phyloP scores from a whole-genome alignment of 2,113 vertebrate genomes.

The Bos indicus region DNA sequence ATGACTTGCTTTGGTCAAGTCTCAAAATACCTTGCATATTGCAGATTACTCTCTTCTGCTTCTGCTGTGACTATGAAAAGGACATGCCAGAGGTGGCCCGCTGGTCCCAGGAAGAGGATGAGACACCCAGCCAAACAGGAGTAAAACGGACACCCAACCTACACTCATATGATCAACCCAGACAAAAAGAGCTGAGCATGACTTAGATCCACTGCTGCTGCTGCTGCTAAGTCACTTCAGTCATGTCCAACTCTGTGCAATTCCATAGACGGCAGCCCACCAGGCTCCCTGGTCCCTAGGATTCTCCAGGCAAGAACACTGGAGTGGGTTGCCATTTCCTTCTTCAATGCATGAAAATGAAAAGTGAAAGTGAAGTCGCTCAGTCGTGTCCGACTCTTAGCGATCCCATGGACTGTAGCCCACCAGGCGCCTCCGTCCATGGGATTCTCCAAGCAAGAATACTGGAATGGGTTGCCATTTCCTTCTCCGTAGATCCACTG shows the following conservation, averaged over 20 bases:
- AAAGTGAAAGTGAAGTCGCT: not conserved
- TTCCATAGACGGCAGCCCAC: not conserved
- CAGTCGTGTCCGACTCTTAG: not conserved
- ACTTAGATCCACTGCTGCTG: not conserved
- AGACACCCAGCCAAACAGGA: not conserved
- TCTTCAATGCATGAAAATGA: not conserved
- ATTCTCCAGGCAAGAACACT: not conserved
- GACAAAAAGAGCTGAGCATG: not conserved
- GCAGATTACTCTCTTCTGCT: not conserved
- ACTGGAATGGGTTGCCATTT: not conserved
- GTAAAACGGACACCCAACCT: not conserved
- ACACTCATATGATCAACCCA: not conserved
- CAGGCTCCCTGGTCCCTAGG: not conserved
- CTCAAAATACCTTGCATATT: not conserved
- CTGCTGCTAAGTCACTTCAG: not conserved
- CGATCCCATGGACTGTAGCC: not conserved
- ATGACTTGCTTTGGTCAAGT: not conserved
- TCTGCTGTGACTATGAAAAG: not conserved
- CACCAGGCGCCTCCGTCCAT: not conserved
- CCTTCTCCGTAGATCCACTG: not conserved
- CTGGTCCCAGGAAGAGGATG: not conserved
- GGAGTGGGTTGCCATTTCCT: not conserved
- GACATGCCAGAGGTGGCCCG: not conserved
- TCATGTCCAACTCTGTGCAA: rapidly evolving
- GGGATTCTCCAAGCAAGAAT: not conserved